Evolutionary conservation across 2,113 vertebrate species (phyloP), one percentile per base, ranked within the genome.

Genomic region (Miniopterus natalensis): DNA sequence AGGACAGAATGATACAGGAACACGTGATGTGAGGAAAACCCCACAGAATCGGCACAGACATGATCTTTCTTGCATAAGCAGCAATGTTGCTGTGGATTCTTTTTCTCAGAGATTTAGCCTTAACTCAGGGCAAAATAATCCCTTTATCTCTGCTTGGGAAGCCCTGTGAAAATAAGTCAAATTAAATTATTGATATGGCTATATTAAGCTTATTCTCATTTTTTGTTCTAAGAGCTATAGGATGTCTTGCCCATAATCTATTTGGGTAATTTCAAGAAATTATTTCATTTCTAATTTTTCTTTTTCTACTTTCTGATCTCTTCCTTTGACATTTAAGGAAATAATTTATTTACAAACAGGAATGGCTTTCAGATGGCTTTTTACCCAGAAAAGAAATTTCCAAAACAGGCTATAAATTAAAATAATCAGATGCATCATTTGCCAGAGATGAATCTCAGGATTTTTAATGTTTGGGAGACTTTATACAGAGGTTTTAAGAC

Each of bases 311-410:
- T 79, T 92, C 36, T 25, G 20, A 61, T 71, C 3, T 70, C 17
- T 65, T 89, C 40, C 31, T 84, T 84, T 71, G 84, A 84, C 27
- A 25, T 51, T 79, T 65, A 71, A 91, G 75, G 94, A 95, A 90
- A 79, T 61, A n/a, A 95, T 49, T 95, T 96, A 84, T 90, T 97
- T 75, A 91, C 77, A 75, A 95, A 91, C 4, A 81, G 31, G 61
- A 70, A 75, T 96, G 14, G 42, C 81, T 85, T 95, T 86, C 79
- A 88, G 61, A 92, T 85, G 88, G 74, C 51, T 92, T 55, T 89
- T 91, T 92, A 84, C 40, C 92, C 42, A 59, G 47, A 89, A 96
- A 53, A 66, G 88, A 81, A 70, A 77, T 78, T 70, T 74, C 68
- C 59, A 77, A 49, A 63, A 59, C 65, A 85, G 47, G 40, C 42